Conservation (phyloP, 2,113 vertebrate species). For the Lepisosteus osseus region DNA sequence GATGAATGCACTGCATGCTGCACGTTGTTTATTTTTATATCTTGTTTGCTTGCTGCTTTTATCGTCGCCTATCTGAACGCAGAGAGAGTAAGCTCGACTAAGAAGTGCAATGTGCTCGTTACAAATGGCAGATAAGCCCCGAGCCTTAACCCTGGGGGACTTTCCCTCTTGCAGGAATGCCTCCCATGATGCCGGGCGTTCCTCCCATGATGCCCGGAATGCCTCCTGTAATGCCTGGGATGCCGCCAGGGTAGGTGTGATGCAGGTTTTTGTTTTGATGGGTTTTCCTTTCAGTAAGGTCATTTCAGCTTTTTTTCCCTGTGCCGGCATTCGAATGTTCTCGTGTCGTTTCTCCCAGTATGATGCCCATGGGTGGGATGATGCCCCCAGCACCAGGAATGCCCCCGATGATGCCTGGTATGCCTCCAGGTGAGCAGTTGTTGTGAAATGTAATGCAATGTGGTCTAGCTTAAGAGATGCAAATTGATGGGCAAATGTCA, state of each 20-base stretch:
- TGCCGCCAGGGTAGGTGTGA: constrained; percentile 76
- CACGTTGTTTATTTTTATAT: background rate
- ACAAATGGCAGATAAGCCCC: too few species aligned
- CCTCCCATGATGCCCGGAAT: constrained; percentile 88
- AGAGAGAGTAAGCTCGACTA: too few species aligned
- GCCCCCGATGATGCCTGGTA: constrained; percentile 78
- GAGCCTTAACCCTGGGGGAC: background rate
- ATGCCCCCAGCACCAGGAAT: constrained; percentile 82
- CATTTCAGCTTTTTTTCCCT: background rate
- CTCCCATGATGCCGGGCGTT: constrained; percentile 89
- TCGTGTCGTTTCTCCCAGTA: constrained; percentile 53
- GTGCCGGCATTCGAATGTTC: background rate
- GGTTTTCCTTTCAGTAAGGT: too few species aligned
- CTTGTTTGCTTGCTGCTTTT: background rate
- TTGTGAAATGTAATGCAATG: constrained; percentile 31
- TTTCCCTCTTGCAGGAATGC: constrained; percentile 77
- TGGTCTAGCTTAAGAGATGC: constrained; percentile 45
- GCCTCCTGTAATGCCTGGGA: constrained; percentile 83
- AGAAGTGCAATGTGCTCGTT: too few species aligned
- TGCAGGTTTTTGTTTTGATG: background rate
- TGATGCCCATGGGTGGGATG: constrained; percentile 88
- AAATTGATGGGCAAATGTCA: background rate
- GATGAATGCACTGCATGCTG: too few species aligned
- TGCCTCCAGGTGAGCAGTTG: constrained; percentile 69
- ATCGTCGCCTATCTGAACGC: background rate